These are phyloP conservation scores for Saccostrea echinata DNA, from an alignment of 1,140 invertebrate species.

Conservation along the genomic window DNA sequence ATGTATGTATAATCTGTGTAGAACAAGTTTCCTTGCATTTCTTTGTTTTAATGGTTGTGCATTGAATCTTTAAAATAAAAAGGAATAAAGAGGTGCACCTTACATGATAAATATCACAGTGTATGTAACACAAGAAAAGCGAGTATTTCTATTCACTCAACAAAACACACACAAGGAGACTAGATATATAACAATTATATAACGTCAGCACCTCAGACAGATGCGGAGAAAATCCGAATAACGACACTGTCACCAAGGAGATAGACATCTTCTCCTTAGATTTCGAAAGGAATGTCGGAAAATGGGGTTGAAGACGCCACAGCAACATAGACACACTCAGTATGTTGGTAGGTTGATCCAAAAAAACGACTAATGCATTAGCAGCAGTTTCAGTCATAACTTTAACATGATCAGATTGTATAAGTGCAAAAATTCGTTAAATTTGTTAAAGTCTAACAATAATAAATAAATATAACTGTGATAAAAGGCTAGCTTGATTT, in stretches of 20 bases:
- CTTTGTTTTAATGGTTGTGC: no score
- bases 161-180: conserved; percentile 24
- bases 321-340: conserved; percentile 1
- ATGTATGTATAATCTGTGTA: no score
- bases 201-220: conserved; percentile 3
- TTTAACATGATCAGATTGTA: not conserved
- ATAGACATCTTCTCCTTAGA: not conserved
- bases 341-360: not conserved
- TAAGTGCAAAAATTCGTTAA: conserved; percentile 21
- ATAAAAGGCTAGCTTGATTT: not conserved
- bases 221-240: not conserved
- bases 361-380: not conserved
- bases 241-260: conserved; percentile 21
- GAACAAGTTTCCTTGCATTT: no score
- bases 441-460: conserved; percentile 16
- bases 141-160: conserved; percentile 21
- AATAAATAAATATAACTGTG: conserved; percentile 15
- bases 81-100: not conserved
- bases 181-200: conserved; percentile 24
- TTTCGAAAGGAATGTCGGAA: conserved; percentile 24
- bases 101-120: not conserved
- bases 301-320: not conserved
- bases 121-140: not conserved
- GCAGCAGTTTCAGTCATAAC: not conserved
- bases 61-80: no score